Base-by-base conservation (phyloP, 1,140 invertebrate genomes). In the Pachypeltis micranthus region DNA sequence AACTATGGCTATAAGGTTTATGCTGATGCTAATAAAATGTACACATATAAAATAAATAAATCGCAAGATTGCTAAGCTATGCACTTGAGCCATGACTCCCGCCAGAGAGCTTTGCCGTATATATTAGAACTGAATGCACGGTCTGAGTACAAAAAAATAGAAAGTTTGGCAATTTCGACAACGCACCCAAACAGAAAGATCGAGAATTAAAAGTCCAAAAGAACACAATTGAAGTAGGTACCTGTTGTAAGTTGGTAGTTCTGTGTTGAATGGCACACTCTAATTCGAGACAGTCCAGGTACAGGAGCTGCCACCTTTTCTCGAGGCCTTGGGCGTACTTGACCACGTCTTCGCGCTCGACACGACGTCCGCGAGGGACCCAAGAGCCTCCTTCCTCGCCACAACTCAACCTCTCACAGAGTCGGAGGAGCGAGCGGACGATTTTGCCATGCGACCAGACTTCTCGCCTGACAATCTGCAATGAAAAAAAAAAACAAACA, bases 271-370 rank as follows among this genome's bases (percentile, higher is more conserved):
- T 78, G 70, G 86, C 81, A 75, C 87, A 90, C 76, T 91, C 88
- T 85, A 91, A 90, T 80, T 95, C 92, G 69, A 93, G 80, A 23
- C 88, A 86, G 65, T 87, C 80, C 69, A 95, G 76, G 79, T 90
- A 93, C 62, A 93, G 79, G 64, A 87, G 80, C 73, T 94, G 90
- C 88, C 90, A 93, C 69, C 89, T 85, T 51, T 85, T 78, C 74
- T 93, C 87, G 51, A 93, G 76, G 27, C 83, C 84, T 59, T 75
- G 73, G 65, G 77, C 80, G 67, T 71, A 74, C 67, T 63, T 44
- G 19, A 63, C 55, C 26, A 64, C 66, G 34, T 66, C 47, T n/a
- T 47, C 21, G 27, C 64, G 19, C 34, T 65, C 66, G 4, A 59
- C 7, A 19, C 39, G 65, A 19, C 63, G 63, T 4, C 56, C 63